phyloP scores from a whole-genome alignment of 2,797 vertebrate species.

The Semotilus atromaculatus region DNA sequence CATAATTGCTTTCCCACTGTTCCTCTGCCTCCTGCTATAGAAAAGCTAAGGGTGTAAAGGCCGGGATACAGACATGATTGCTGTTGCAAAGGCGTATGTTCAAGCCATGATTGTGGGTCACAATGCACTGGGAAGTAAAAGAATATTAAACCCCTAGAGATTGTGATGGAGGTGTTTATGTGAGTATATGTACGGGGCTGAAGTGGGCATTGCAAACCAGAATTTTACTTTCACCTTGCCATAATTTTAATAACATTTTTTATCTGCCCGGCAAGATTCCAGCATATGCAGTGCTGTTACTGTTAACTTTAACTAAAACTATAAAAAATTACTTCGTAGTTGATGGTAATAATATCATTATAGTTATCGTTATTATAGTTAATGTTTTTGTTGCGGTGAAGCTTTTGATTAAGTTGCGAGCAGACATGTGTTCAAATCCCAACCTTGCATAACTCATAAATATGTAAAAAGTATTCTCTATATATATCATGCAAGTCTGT shows the following conservation, averaged over 20 bases:
- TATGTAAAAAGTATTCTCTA: not conserved
- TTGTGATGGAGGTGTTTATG: not conserved
- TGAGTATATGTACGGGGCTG: not conserved
- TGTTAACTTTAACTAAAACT: not conserved
- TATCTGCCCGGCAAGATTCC: not conserved
- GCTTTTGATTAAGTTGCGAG: not conserved
- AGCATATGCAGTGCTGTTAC: not conserved
- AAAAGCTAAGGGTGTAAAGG: slow-evolving; percentile 15
- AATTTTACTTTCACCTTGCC: not conserved
- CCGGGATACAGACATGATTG: slow-evolving; percentile 3
- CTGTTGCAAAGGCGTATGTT: not conserved
- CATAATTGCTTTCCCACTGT: slow-evolving; percentile 12
- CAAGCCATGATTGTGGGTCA: not conserved
- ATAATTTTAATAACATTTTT: not conserved
- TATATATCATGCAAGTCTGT: not conserved
- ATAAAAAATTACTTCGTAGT: not conserved
- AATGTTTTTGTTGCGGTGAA: not conserved
- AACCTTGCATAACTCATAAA: not conserved
- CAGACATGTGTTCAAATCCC: not conserved
- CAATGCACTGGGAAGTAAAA: not conserved
- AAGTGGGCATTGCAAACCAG: not conserved
- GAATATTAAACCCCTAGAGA: not conserved
- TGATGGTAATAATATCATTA: not conserved
- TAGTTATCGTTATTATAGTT: not conserved
- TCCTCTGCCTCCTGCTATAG: slow-evolving; percentile 4